Evolutionary conservation across 1,140 invertebrate genomes (phyloP).

Genomic region (Drosophila ananassae): DNA sequence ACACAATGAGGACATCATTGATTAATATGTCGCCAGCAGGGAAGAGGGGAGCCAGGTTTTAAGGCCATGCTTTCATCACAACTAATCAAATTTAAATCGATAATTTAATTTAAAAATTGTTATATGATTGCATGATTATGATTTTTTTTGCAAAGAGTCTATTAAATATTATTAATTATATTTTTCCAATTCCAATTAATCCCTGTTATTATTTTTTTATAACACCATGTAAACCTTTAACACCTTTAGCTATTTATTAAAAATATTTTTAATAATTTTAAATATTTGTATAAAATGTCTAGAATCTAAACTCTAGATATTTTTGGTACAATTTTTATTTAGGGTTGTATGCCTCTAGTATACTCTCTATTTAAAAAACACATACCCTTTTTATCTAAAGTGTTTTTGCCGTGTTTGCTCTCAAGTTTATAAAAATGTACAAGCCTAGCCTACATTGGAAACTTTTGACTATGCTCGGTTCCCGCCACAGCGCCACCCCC

Average conservation of each 20-base stretch:
- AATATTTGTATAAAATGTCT: no score
- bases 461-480: constrained; percentile 51
- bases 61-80: constrained; percentile 44
- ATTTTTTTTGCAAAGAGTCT: no score
- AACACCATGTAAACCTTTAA: no score
- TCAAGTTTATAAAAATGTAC: constrained; percentile 47
- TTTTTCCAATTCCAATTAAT: no score
- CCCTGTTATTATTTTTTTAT: no score
- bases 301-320: no score
- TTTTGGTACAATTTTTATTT: no score
- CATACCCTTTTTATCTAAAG: neutral
- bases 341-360: constrained; percentile 19
- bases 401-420: constrained; percentile 24
- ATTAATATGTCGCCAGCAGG: constrained; percentile 73
- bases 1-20: constrained; percentile 81
- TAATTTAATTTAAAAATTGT: constrained; percentile 6
- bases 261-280: no score
- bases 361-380: constrained; percentile 32
- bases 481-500: constrained; percentile 14
- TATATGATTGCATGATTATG: no score
- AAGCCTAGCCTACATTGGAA: constrained; percentile 67
- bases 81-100: constrained; percentile 43
- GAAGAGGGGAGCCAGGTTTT: constrained; percentile 29
- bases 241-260: no score
- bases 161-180: no score